Evolutionary conservation across 2,888 invertebrate species (phyloP).

Genomic region (Notocelia uddmanniana): DNA sequence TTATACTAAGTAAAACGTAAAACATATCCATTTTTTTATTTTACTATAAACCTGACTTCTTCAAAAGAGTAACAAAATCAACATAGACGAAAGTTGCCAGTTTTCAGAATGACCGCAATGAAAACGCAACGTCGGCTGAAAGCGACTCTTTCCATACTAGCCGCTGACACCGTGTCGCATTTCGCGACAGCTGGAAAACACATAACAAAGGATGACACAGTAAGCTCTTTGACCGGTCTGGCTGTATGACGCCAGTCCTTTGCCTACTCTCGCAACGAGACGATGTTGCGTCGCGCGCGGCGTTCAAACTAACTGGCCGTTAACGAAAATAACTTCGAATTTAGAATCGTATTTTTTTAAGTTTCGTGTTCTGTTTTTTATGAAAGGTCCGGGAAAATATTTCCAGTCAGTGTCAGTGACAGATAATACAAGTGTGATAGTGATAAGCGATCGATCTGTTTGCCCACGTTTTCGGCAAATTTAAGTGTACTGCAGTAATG

Average conservation of each 20-base stretch:
- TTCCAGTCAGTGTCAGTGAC: constrained; percentile 48
- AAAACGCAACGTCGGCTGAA: neutral
- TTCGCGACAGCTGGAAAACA: constrained; percentile 63
- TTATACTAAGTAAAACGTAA: no score
- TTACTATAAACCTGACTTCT: neutral
- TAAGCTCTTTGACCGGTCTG: constrained; percentile 71
- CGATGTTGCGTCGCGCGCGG: constrained; percentile 62
- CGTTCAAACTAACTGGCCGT: constrained; percentile 55
- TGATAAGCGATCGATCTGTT: constrained; percentile 68
- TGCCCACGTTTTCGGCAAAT: constrained; percentile 57
- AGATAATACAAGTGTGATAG: constrained; percentile 56
- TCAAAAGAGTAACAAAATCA: neutral
- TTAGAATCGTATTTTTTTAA: constrained; percentile 43
- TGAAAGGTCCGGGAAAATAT: constrained; percentile 32
- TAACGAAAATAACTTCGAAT: constrained; percentile 57
- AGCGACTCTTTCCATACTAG: neutral
- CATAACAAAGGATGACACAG: constrained; percentile 65
- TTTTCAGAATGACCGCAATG: neutral
- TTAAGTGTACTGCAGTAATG: constrained; percentile 68
- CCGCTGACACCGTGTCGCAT: constrained; percentile 46
- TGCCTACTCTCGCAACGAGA: constrained; percentile 66
- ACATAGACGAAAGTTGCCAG: neutral
- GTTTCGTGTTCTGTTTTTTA: constrained; percentile 48
- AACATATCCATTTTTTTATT: no score
- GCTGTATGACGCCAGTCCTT: constrained; percentile 66